Base-by-base conservation (phyloP, 1,140 invertebrate species). In the Yoshiicerus persimilis region DNA sequence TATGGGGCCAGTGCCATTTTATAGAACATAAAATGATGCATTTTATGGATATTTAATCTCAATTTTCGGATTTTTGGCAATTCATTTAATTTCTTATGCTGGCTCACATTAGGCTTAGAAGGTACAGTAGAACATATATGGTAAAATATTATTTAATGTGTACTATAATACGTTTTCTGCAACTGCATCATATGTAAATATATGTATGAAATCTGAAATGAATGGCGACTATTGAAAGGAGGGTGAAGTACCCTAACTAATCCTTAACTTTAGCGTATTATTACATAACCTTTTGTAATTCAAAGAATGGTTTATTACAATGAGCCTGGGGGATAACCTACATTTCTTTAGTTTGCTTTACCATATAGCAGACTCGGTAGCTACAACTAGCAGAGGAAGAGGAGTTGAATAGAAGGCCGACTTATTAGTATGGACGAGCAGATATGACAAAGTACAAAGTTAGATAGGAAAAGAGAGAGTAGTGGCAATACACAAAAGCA, bases 191-290 rank as follows among this genome's bases (percentile, higher is more conserved):
- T 80, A 3, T 38, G 34, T 36, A 80, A 36, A 36, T n/a, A 80
- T 16, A 34, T n/a, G n/a, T n/a, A n/a, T n/a, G n/a, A n/a, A n/a
- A n/a, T 34, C 36, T 80, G 75, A 80, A 80, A 36, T 80, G 75
- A 80, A 80, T 80, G 75, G n/a, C 32, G 75, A 80, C 38, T 80
- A 80, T 80, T 30, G 75, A 80, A 80, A 80, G 32, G 75, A 80
- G 75, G 75, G 75, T 80, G 75, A 80, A 80, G 75, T 80, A 80
- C 75, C 75, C 75, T 38, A 38, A 80, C 75, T 80, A 80, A 80
- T 80, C 75, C 75, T 80, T 80, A 80, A 80, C 34, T 34, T 38
- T 38, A 80, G 75, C 75, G 75, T 36, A 38, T 80, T 80, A 80
- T 80, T 80, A 80, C 75, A 38, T 80, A 80, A 38, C 75, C 75